Percentiles rank a stretch among this genome's conserved stretches.
Evolutionary conservation across 2,113 vertebrate species (phyloP).

Genomic region (Urocynchramus pylzowi): DNA sequence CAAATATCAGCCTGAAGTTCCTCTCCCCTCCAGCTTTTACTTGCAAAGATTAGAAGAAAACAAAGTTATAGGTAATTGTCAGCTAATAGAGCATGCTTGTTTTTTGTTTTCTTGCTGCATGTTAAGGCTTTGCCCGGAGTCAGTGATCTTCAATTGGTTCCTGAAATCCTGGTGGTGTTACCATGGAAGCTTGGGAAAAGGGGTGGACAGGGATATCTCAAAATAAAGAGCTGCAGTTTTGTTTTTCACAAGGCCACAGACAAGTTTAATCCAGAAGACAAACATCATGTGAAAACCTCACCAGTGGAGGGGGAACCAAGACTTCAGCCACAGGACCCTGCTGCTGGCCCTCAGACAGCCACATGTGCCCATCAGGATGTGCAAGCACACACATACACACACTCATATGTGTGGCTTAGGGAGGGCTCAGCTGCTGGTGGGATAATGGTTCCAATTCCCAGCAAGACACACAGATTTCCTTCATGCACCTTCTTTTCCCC

Average conservation of each 20-base stretch:
- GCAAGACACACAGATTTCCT: background rate
- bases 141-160: background rate
- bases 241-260: background rate
- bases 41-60: background rate
- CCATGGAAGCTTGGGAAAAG: background rate
- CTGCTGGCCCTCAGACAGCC: background rate
- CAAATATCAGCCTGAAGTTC: background rate
- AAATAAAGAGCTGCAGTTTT: background rate
- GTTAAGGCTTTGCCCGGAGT: background rate
- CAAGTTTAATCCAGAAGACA: background rate
- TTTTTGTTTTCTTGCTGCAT: background rate
- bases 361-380: background rate
- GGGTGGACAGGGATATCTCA: background rate
- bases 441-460: background rate
- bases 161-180: background rate
- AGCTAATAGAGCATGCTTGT: background rate
- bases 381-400: background rate
- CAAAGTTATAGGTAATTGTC: background rate
- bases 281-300: background rate
- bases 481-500: background rate
- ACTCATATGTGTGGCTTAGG: rapidly evolving
- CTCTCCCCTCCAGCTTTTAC: background rate
- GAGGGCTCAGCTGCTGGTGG: background rate
- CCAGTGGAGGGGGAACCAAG: background rate
- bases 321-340: background rate